Conservation (phyloP, 2,888 invertebrate genomes). For the Cheilosia vulpina region DNA sequence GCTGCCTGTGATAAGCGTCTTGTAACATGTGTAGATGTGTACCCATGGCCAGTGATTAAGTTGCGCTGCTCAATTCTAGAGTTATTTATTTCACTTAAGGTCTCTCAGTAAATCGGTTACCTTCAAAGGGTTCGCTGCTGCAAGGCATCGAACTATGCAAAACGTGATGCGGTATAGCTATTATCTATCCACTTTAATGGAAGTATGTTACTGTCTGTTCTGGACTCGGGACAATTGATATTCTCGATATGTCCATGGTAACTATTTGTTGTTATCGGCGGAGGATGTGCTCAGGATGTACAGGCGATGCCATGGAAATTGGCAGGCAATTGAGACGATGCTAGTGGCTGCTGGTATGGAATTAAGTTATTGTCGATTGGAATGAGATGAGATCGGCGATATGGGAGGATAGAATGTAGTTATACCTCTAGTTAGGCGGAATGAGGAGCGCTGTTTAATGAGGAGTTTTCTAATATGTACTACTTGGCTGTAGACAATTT, state of each 20-base stretch:
- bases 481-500: no score
- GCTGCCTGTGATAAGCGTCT: constrained; percentile 28
- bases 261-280: constrained; percentile 67
- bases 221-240: constrained; percentile 61
- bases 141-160: constrained; percentile 64
- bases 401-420: not conserved
- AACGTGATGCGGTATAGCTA: constrained; percentile 33
- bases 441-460: no score
- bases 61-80: constrained; percentile 43
- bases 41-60: constrained; percentile 57
- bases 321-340: constrained; percentile 49
- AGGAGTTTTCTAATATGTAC: no score
- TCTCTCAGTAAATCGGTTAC: constrained; percentile 29
- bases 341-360: constrained; percentile 4
- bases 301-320: constrained; percentile 36
- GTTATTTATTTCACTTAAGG: constrained; percentile 69
- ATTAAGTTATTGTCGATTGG: constrained; percentile 66
- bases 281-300: constrained; percentile 35
- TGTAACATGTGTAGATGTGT: constrained; percentile 57
- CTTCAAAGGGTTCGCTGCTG: constrained; percentile 59
- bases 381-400: constrained; percentile 44
- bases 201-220: constrained; percentile 46
- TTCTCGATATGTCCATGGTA: constrained; percentile 45
- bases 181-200: constrained; percentile 11
- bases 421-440: not conserved